phyloP scores from a whole-genome alignment of 1,140 invertebrate species.

The Frieseomelitta varia region DNA sequence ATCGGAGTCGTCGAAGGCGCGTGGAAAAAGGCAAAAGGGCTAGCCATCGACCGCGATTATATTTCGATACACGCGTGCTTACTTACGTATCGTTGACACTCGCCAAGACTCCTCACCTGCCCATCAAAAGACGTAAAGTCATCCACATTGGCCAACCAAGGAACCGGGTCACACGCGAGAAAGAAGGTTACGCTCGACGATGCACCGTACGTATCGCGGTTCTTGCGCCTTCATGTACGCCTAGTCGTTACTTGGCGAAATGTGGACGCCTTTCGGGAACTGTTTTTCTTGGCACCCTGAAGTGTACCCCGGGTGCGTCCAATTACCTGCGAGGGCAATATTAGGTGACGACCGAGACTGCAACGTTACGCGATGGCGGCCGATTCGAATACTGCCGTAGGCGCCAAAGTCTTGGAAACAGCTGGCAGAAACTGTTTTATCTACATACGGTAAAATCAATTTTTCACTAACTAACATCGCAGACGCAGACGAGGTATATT shows the following conservation, averaged over 20 bases:
- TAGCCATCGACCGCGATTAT: constrained; percentile 61
- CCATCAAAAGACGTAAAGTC: constrained; percentile 82
- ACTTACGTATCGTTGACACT: constrained; percentile 78
- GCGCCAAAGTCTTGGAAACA: neutral
- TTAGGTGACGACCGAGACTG: constrained; percentile 7
- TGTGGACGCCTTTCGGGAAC: constrained; percentile 80
- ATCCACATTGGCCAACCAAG: constrained; percentile 81
- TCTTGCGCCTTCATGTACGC: constrained; percentile 58
- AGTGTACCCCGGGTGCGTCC: constrained; percentile 60
- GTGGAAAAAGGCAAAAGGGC: constrained; percentile 52
- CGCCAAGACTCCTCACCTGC: constrained; percentile 82
- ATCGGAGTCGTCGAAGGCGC: constrained; percentile 59
- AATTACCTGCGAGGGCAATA: constrained; percentile 49
- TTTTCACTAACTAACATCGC: no score
- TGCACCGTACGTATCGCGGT: neutral
- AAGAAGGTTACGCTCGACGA: neutral
- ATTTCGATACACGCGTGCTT: constrained; percentile 53
- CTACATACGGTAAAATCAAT: neutral
- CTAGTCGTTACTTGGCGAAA: constrained; percentile 77
- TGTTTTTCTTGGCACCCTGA: constrained; percentile 74
- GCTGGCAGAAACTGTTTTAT: constrained; percentile 6
- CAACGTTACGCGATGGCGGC: neutral
- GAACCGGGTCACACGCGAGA: constrained; percentile 66
- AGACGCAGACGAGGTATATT: no score
- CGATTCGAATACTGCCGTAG: no score